These are phyloP conservation scores for Acanthurus lineatus DNA, from an alignment of 2,797 vertebrate genomes.

Conservation along the genomic window DNA sequence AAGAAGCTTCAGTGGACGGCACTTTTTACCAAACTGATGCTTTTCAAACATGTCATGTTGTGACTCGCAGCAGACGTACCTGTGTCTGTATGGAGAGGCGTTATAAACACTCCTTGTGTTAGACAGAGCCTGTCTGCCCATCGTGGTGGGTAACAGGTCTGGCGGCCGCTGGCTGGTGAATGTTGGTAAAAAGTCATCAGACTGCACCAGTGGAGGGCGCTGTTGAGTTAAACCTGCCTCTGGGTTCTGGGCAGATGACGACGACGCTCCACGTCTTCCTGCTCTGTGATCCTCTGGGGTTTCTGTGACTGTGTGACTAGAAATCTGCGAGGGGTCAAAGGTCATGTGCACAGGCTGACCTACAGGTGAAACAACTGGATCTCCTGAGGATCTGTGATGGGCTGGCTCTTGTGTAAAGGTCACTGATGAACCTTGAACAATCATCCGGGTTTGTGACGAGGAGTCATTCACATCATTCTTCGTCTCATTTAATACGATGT, in stretches of 20 bases:
- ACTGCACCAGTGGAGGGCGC: conserved; percentile 10
- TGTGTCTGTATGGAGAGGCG: conserved; percentile 16
- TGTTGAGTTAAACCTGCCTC: background rate
- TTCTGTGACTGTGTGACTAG: background rate
- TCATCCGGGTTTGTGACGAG: conserved; percentile 20
- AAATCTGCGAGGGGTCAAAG: conserved; percentile 8
- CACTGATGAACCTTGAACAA: background rate
- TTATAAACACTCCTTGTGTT: conserved; percentile 32
- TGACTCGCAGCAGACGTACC: conserved; percentile 55
- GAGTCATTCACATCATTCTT: background rate
- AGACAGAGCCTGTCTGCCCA: conserved; percentile 38
- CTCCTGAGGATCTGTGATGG: background rate
- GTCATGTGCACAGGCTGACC: background rate
- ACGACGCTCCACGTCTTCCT: background rate
- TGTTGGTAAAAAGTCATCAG: conserved; percentile 61
- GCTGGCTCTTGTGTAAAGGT: conserved; percentile 4
- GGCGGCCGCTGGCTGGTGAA: conserved; percentile 76
- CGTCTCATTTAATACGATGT: background rate
- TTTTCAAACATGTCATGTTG: background rate
- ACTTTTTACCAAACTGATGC: no score
- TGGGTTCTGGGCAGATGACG: background rate
- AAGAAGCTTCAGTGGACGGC: background rate
- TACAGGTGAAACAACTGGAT: background rate
- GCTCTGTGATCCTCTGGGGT: conserved; percentile 4
- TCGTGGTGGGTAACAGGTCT: conserved; percentile 43